phyloP scores from a whole-genome alignment of 2,888 invertebrate species.

The Autographa pulchrina region DNA sequence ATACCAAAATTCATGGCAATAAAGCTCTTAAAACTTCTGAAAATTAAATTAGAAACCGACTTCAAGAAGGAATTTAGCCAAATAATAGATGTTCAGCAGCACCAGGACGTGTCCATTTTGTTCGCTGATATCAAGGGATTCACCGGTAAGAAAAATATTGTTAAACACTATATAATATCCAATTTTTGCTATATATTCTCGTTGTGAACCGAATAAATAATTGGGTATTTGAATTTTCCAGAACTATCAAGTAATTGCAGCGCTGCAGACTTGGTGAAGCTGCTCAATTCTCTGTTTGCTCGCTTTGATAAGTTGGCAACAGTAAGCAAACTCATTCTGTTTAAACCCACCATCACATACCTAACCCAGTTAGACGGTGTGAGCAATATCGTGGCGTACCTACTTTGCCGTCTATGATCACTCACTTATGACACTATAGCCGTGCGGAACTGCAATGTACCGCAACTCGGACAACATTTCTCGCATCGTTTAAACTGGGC shows the following conservation, averaged over 20 bases:
- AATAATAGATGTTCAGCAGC: slow-evolving; percentile 96
- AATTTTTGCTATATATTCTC: background rate
- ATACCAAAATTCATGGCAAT: slow-evolving; percentile 97
- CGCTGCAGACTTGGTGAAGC: slow-evolving; percentile 95
- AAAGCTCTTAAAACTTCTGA: slow-evolving; percentile 96
- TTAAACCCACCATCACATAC: background rate
- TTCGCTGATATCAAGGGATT: slow-evolving; percentile 99
- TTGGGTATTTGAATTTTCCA: slow-evolving; percentile 65
- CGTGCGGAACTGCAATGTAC: too few species aligned
- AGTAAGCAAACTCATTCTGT: slow-evolving; percentile 85
- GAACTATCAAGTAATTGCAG: slow-evolving; percentile 96
- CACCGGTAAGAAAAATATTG: slow-evolving; percentile 90
- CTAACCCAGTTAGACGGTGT: too few species aligned
- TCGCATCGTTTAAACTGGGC: too few species aligned
- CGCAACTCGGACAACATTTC: too few species aligned
- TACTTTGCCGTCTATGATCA: too few species aligned
- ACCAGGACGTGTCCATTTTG: slow-evolving; percentile 98
- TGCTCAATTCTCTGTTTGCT: slow-evolving; percentile 96
- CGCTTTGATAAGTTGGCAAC: slow-evolving; percentile 96
- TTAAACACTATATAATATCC: background rate
- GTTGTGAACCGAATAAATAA: too few species aligned
- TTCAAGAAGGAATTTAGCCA: slow-evolving; percentile 96
- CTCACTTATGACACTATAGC: too few species aligned
- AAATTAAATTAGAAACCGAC: slow-evolving; percentile 92
- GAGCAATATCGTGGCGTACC: too few species aligned